Conservation (phyloP, 1,140 invertebrate species). For the Apis florea region DNA sequence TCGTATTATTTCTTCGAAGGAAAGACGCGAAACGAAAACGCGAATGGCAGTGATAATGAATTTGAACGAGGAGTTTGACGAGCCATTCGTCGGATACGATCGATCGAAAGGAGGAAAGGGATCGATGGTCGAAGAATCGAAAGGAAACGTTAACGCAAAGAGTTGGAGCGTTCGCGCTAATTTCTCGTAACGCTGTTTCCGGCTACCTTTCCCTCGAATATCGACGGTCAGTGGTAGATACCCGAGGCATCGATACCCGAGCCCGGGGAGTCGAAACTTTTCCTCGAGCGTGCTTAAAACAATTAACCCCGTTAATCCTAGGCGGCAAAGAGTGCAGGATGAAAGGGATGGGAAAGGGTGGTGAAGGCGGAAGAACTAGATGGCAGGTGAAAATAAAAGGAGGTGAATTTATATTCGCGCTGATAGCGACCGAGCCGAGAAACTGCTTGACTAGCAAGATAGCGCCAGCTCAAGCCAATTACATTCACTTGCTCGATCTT, state of each 20-base stretch:
- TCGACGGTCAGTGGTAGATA: conserved; percentile 52
- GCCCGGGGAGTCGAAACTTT: conserved; percentile 53
- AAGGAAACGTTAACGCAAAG: conserved; percentile 21
- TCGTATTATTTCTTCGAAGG: neutral
- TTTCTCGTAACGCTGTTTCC: conserved; percentile 7
- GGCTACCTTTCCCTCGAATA: conserved; percentile 9
- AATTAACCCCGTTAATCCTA: conserved; percentile 74
- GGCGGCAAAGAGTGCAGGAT: neutral
- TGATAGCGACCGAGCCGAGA: conserved; percentile 75
- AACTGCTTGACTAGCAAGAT: conserved; percentile 77
- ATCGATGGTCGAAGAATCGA: neutral
- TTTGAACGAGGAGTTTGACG: too few relatives aligned
- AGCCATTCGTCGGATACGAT: neutral
- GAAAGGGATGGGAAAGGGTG: conserved; percentile 26
- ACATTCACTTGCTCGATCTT: conserved; percentile 74
- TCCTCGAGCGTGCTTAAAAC: conserved; percentile 66
- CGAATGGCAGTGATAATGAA: neutral
- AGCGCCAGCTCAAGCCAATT: conserved; percentile 75
- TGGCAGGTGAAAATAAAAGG: conserved; percentile 65
- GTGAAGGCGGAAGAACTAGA: conserved; percentile 5
- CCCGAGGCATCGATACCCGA: conserved; percentile 59
- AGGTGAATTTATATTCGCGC: conserved; percentile 75
- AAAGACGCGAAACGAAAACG: neutral
- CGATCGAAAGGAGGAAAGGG: conserved; percentile 31
- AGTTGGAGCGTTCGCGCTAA: conserved; percentile 21